These are phyloP conservation scores for Quadriops clusia DNA, from an alignment of 2,888 invertebrate genomes.

Conservation along the genomic window DNA sequence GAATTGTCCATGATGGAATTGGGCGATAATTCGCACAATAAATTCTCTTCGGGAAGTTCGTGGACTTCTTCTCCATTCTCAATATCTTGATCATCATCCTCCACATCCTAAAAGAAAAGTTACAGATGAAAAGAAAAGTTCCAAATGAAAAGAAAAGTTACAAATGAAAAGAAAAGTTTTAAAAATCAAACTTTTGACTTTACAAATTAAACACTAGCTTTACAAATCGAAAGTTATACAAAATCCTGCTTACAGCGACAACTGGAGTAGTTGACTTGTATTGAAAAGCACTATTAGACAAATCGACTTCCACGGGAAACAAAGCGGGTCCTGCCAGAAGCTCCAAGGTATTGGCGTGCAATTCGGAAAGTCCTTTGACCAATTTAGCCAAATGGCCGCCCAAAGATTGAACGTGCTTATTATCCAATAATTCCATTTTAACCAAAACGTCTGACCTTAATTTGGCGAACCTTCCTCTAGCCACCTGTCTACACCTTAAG, in stretches of 20 bases:
- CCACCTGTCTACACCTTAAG: slow-evolving; percentile 90
- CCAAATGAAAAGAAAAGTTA: slow-evolving; percentile 2
- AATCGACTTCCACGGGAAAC: slow-evolving; percentile 93
- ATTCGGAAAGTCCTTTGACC: slow-evolving; percentile 64
- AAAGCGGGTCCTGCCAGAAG: slow-evolving; percentile 65
- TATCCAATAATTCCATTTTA: slow-evolving; percentile 93
- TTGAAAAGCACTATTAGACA: slow-evolving; percentile 84
- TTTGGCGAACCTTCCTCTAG: slow-evolving; percentile 72
- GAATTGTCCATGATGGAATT: no score
- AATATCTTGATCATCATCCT: slow-evolving; percentile 43
- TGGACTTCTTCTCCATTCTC: slow-evolving; percentile 34
- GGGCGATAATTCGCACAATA: no score
- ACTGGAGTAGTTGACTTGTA: slow-evolving; percentile 57
- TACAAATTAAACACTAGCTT: no score
- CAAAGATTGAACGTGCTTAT: slow-evolving; percentile 95
- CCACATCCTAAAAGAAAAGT: slow-evolving; percentile 33
- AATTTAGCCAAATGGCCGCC: slow-evolving; percentile 75
- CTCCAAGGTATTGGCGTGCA: slow-evolving; percentile 52
- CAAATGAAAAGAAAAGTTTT: slow-evolving; percentile 6
- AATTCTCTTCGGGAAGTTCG: no score
- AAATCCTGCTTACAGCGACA: slow-evolving; percentile 29
- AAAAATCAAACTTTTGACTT: no score
- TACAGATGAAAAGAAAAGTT: not conserved
- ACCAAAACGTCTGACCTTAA: slow-evolving; percentile 85
- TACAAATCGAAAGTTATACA: no score